Evolutionary conservation across 2,113 vertebrate species (phyloP), one percentile per base, ranked within the genome.

Genomic region (Smithornis capensis): DNA sequence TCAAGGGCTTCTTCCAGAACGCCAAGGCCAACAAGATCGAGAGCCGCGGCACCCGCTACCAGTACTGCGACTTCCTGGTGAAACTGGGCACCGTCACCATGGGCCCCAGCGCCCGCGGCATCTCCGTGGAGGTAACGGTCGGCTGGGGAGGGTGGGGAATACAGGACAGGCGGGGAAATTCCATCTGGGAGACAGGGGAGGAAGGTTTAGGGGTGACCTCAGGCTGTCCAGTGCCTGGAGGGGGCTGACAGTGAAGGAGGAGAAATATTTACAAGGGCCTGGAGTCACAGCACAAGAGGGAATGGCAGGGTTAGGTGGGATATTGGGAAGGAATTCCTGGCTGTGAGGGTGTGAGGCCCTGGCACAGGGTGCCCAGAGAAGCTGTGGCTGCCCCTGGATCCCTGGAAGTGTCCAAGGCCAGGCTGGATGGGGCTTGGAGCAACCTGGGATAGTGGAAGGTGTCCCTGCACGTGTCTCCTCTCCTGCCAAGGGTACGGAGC

Each of bases 11-110:
- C 96, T 99, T 99, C 96, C 99, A 99, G 94, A 99, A 99, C 3
- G 99, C 99, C 87, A 99, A 99, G 87, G 99, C 98, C 10, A 99
- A 99, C 98, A 99, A 99, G 97, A 99, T 99, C 67, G 99, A 99
- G 97, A 99, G 98, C 91, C 98, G 99, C 3, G 99, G 99, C 5
- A 98, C 99, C 5, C 98, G 99, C 68, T 99, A 99, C 96, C 99
- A 99, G 91, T 99, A 99, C 96, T 99, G 99, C 44, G 99, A 99
- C 96, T 99, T 99, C 97, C 96, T 99, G 94, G 98, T 99, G 84
- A 99, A 99, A 88, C 98, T 99, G 79, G 99, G 99, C 88, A 98
- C 99, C 0, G 98, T 99, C 35, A 99, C 99, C 5, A 99, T 99
- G 99, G 99, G 99, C 79, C 99, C 99, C 95, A 99, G 99, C 8